Conservation (phyloP, 2,797 vertebrate genomes). For the Aselliscus stoliczkanus region DNA sequence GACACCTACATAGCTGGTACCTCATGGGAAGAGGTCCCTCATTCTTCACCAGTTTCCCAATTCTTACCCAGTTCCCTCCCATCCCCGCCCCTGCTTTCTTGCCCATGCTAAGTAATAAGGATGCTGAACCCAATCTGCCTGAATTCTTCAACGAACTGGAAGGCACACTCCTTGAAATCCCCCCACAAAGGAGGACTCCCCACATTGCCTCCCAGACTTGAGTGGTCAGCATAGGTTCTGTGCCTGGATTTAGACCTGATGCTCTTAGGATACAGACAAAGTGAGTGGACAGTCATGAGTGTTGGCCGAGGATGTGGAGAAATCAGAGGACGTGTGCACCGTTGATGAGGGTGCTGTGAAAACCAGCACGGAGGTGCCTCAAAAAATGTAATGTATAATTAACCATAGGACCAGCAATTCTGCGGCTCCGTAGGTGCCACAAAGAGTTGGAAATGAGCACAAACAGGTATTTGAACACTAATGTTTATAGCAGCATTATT, state of each 20-base stretch:
- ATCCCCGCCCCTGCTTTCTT: not conserved
- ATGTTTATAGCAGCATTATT: not conserved
- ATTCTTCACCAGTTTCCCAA: not conserved
- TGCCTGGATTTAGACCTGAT: not conserved
- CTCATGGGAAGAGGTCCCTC: not conserved
- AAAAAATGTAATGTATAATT: not conserved
- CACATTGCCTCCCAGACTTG: not conserved
- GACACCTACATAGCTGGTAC: not conserved
- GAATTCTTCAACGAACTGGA: not conserved
- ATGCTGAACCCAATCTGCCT: not conserved
- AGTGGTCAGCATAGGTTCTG: not conserved
- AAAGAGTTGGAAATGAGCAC: not conserved
- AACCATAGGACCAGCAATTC: not conserved
- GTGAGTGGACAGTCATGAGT: not conserved
- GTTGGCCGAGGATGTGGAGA: not conserved
- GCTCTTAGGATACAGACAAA: not conserved
- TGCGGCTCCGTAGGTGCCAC: not conserved
- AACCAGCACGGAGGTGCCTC: not conserved
- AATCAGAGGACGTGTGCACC: not conserved
- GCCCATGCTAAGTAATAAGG: not conserved
- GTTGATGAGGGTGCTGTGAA: not conserved
- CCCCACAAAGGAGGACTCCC: not conserved
- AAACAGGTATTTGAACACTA: not conserved
- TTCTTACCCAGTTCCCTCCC: not conserved
- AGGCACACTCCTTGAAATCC: not conserved